A percentile compares a stretch with the other conserved stretches of the same genome.
phyloP scores from a whole-genome alignment of 2,113 vertebrate genomes.

The Clarias batrachus region DNA sequence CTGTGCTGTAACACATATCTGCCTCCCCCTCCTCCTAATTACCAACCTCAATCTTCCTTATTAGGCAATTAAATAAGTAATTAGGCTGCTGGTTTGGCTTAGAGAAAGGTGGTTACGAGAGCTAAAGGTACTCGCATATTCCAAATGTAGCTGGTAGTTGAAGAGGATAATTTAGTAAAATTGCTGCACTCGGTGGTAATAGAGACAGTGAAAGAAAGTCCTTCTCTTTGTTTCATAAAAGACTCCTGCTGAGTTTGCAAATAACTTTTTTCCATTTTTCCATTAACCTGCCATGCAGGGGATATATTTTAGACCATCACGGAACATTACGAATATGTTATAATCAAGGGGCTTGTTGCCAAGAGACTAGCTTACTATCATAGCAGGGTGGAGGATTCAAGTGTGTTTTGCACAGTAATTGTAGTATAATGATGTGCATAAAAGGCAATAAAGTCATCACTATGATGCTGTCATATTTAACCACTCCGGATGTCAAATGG shows the following conservation, averaged over 20 bases:
- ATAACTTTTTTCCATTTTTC: conserved; percentile 32
- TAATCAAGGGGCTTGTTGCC: conserved; percentile 37
- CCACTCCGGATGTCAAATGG: not conserved
- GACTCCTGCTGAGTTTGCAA: conserved; percentile 17
- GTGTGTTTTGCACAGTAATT: not conserved
- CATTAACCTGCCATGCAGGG: conserved; percentile 27
- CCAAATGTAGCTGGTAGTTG: not conserved
- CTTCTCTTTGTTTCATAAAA: not conserved
- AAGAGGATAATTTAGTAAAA: conserved; percentile 21
- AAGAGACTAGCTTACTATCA: conserved; percentile 9
- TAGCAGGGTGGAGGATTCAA: not conserved
- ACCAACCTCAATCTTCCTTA: conserved; percentile 41
- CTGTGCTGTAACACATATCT: conserved; percentile 7
- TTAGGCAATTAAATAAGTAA: conserved; percentile 45
- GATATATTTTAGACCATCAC: conserved; percentile 25
- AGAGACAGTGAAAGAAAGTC: conserved; percentile 1
- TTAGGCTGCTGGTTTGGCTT: conserved; percentile 24
- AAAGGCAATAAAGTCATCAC: not conserved
- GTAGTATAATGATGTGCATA: not conserved
- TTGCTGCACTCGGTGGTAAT: conserved; percentile 8
- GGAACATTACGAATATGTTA: conserved; percentile 20
- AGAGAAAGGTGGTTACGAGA: conserved; percentile 3
- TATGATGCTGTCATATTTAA: not conserved
- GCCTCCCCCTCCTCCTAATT: conserved; percentile 26
- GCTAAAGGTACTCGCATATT: not conserved